A percentile compares a stretch with the other conserved stretches of the same genome.
These are phyloP conservation scores for Cyprinodon diabolis DNA, from an alignment of 2,797 vertebrate species.

Conservation along the genomic window DNA sequence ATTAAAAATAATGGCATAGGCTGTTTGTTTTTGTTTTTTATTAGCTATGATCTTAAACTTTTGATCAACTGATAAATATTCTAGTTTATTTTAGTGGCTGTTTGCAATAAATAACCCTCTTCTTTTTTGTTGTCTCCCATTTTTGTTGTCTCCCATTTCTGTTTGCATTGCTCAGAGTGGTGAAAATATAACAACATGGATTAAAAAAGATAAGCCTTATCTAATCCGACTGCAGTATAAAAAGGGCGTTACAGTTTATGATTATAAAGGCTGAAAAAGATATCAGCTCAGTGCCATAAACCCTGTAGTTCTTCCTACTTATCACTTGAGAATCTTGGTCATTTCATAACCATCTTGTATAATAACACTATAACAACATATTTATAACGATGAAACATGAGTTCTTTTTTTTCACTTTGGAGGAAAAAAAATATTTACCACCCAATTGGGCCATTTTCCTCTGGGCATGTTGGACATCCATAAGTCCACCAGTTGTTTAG, in stretches of 20 bases:
- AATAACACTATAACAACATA: background rate
- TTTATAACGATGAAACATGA: background rate
- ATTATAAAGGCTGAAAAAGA: slow-evolving; percentile 10
- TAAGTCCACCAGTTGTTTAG: slow-evolving; percentile 80
- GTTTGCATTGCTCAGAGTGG: no score
- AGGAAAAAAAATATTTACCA: slow-evolving; percentile 71
- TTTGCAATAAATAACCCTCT: no score
- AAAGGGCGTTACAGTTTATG: background rate
- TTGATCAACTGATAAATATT: no score
- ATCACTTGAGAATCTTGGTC: background rate
- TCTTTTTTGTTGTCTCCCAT: no score
- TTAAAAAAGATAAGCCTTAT: background rate
- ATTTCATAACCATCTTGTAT: slow-evolving; percentile 3
- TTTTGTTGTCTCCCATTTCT: no score
- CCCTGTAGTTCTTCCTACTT: background rate
- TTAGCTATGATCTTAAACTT: no score
- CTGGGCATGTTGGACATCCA: slow-evolving; percentile 95
- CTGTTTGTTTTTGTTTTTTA: no score
- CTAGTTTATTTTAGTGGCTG: no score
- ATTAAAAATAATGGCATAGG: no score
- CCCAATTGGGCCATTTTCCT: slow-evolving; percentile 96
- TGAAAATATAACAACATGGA: background rate
- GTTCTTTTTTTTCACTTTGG: background rate
- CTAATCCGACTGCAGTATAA: background rate
- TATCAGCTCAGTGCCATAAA: background rate